Percentiles rank a stretch among this genome's conserved stretches.
Conservation (phyloP, 2,113 vertebrate species). For the Nannospalax galili region DNA sequence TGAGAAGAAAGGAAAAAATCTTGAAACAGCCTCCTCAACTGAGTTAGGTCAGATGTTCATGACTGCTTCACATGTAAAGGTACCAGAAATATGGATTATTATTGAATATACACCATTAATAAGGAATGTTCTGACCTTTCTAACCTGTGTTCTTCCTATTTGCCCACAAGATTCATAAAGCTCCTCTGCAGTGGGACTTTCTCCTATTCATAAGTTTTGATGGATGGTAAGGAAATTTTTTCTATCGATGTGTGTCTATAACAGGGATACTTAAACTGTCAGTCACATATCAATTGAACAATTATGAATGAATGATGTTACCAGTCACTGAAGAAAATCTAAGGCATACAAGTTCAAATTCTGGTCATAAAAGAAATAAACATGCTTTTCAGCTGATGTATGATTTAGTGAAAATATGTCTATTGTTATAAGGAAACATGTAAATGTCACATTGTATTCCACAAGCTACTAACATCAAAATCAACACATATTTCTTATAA, state of each 20-base stretch:
- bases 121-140: neutral
- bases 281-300: constrained; percentile 49
- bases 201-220: neutral
- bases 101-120: neutral
- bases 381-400: neutral
- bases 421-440: neutral
- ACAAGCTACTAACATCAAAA: neutral
- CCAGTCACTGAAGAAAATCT: constrained; percentile 2
- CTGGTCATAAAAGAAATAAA: neutral
- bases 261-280: neutral
- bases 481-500: neutral
- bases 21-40: neutral
- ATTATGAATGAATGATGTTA: neutral
- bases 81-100: neutral
- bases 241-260: neutral
- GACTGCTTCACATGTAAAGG: neutral
- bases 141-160: neutral
- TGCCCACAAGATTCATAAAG: neutral
- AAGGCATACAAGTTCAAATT: neutral
- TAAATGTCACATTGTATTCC: neutral
- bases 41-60: neutral
- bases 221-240: neutral
- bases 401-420: constrained; percentile 11
- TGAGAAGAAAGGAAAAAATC: neutral
- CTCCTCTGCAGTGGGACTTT: neutral